These are phyloP conservation scores for Nannoperca australis DNA, from an alignment of 2,797 vertebrate species.

Conservation along the genomic window DNA sequence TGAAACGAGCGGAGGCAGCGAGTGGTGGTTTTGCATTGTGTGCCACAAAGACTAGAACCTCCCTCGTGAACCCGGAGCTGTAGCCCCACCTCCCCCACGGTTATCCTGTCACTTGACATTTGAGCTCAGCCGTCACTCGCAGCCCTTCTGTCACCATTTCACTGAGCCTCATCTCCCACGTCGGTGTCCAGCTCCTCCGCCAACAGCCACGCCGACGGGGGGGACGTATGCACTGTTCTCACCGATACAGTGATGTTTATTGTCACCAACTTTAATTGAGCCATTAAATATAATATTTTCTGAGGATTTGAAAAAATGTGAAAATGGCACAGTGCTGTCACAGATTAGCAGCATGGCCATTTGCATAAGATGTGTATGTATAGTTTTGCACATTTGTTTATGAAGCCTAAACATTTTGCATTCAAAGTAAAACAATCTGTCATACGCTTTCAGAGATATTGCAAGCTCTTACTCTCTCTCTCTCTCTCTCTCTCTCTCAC, in stretches of 20 bases:
- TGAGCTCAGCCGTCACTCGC: slow-evolving; percentile 65
- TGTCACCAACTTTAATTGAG: neutral
- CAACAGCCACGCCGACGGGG: too few relatives aligned
- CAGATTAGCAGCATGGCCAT: neutral
- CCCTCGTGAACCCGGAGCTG: slow-evolving; percentile 56
- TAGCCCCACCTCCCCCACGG: slow-evolving; percentile 61
- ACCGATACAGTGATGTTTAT: neutral
- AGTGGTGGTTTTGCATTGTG: slow-evolving; percentile 50
- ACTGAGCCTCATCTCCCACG: slow-evolving; percentile 14
- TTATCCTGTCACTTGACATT: slow-evolving; percentile 75
- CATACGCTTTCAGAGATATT: neutral
- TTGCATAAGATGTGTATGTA: neutral
- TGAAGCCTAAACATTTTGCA: neutral
- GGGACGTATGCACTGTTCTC: neutral
- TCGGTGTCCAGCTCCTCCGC: neutral
- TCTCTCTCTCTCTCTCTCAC: slow-evolving; percentile 16
- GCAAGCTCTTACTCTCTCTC: slow-evolving; percentile 24
- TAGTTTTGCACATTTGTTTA: neutral
- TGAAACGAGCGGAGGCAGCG: slow-evolving; percentile 52
- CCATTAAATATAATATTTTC: neutral
- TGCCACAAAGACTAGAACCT: slow-evolving; percentile 67
- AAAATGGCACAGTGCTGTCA: neutral
- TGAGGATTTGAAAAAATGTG: neutral
- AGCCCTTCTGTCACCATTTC: slow-evolving; percentile 59
- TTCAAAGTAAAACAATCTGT: neutral